These are phyloP conservation scores for Apogon talboti DNA, from an alignment of 2,797 vertebrate species.

Conservation along the genomic window DNA sequence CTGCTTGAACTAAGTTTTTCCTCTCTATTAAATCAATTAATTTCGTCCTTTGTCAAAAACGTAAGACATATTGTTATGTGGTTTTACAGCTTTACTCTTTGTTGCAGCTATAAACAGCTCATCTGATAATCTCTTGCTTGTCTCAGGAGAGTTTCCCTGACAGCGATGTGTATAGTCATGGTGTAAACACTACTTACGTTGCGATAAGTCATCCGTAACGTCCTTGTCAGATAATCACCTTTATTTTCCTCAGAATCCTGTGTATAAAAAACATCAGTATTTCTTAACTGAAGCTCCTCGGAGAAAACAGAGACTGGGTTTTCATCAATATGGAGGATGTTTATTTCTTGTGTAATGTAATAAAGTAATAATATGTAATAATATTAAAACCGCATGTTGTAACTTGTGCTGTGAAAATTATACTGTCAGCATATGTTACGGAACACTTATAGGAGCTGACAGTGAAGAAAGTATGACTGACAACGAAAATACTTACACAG, in stretches of 20 bases:
- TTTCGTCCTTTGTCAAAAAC: neutral
- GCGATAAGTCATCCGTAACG: conserved; percentile 79
- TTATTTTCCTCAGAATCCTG: conserved; percentile 91
- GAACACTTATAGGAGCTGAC: neutral
- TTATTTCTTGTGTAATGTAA: neutral
- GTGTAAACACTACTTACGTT: conserved; percentile 76
- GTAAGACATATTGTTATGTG: neutral
- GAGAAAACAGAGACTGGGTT: neutral
- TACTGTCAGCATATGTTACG: conserved; percentile 9
- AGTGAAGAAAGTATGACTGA: conserved; percentile 51
- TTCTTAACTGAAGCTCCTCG: neutral
- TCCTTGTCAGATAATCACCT: conserved; percentile 90
- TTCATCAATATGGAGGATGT: neutral
- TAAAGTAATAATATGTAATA: neutral
- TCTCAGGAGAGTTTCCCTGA: conserved; percentile 15
- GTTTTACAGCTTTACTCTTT: conserved; percentile 2
- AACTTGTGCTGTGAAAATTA: neutral
- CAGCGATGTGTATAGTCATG: conserved; percentile 11
- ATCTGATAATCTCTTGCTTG: conserved; percentile 26
- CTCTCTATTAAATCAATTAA: neutral
- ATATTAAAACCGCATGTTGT: neutral
- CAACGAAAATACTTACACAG: conserved; percentile 87
- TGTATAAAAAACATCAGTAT: neutral
- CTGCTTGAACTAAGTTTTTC: no score
- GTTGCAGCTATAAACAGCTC: conserved; percentile 25